Evolutionary conservation across 2,888 invertebrate genomes (phyloP).

Genomic region (Pheosia tremula): DNA sequence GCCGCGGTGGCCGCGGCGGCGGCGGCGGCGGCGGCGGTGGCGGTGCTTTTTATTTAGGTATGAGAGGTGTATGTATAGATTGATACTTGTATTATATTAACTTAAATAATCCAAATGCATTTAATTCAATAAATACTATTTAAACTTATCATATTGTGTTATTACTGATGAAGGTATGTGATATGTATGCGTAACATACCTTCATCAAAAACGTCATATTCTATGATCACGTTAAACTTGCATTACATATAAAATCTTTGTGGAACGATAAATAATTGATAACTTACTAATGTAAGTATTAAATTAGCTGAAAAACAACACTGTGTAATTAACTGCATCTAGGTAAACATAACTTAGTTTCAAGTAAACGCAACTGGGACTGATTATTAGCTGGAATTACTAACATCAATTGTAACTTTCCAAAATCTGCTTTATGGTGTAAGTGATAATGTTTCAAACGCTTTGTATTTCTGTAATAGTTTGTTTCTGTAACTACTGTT

Average conservation of each 20-base stretch:
- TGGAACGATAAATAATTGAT: too few species aligned
- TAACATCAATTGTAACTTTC: neutral
- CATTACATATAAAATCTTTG: too few species aligned
- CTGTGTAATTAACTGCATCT: too few species aligned
- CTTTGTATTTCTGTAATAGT: neutral
- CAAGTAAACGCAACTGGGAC: neutral
- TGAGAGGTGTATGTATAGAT: constrained; percentile 27
- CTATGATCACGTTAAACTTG: too few species aligned
- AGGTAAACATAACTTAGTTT: too few species aligned
- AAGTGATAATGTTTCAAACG: neutral
- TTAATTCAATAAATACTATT: constrained; percentile 8
- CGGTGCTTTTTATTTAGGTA: neutral
- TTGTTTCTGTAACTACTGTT: neutral
- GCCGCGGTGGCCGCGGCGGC: neutral
- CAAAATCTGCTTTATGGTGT: neutral
- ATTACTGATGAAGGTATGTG: neutral
- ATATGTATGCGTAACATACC: too few species aligned
- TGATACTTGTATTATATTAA: constrained; percentile 31
- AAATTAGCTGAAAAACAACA: too few species aligned
- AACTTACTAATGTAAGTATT: too few species aligned
- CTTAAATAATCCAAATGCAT: constrained; percentile 8
- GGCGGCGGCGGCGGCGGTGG: neutral
- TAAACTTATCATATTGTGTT: neutral
- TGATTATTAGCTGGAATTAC: neutral
- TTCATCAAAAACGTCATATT: too few species aligned